A percentile compares a stretch with the other conserved stretches of the same genome.
Evolutionary conservation across 2,113 vertebrate genomes (phyloP).

Genomic region (Oceanites oceanicus): DNA sequence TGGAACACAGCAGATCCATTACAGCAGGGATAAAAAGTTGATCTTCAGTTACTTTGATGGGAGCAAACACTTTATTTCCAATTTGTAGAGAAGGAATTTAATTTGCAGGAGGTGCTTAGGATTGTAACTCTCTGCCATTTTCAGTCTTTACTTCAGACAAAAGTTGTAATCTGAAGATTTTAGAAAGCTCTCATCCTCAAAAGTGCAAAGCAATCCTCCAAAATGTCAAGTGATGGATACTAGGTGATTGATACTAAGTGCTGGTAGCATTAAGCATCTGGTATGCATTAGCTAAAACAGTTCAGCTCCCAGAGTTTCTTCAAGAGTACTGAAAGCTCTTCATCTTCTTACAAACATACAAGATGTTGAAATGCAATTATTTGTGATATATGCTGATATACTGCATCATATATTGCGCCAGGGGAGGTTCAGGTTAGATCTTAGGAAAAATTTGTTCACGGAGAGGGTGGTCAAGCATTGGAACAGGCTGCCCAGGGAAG

Average conservation of each 20-base stretch:
- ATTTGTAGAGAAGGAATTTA: not conserved
- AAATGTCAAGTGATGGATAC: not conserved
- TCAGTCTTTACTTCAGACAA: not conserved
- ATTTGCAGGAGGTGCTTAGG: not conserved
- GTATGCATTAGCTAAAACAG: not conserved
- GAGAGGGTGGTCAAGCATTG: no score
- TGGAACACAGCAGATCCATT: not conserved
- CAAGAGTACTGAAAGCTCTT: not conserved
- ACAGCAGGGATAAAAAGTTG: not conserved
- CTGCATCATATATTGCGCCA: no score
- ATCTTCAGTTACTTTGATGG: not conserved
- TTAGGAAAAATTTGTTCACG: no score
- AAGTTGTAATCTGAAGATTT: not conserved
- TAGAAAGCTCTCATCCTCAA: not conserved
- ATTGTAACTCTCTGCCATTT: not conserved
- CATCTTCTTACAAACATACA: not conserved
- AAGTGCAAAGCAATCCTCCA: not conserved
- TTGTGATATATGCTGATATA: not conserved
- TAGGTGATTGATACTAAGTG: not conserved
- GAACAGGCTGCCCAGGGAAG: no score
- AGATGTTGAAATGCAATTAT: not conserved
- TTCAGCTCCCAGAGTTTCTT: not conserved
- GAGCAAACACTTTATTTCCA: not conserved
- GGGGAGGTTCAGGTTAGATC: no score
- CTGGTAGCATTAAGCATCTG: not conserved